phyloP scores from a whole-genome alignment of 1,140 invertebrate species.

The Drusus annulatus region DNA sequence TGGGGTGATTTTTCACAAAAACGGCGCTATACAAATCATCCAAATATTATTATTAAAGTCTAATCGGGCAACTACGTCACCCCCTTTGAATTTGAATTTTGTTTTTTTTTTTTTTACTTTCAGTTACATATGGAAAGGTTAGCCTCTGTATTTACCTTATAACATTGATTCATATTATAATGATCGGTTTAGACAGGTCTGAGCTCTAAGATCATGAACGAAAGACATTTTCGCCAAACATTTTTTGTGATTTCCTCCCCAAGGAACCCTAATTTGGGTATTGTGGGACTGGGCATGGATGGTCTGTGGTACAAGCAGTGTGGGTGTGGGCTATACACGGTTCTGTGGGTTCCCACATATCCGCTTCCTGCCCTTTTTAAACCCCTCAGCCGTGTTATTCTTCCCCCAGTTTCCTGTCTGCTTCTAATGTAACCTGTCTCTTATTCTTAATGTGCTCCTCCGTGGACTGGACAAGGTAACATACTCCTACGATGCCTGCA shows the following conservation, averaged over 20 bases:
- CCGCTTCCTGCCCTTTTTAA: slow-evolving; percentile 32
- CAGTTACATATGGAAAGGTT: too few relatives aligned
- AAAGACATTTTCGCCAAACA: slow-evolving; percentile 6
- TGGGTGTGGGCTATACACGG: neutral
- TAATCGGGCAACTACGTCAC: too few relatives aligned
- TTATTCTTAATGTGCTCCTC: neutral
- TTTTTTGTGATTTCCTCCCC: slow-evolving; percentile 17
- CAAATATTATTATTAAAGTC: too few relatives aligned
- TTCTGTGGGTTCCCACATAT: slow-evolving; percentile 37
- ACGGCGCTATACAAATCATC: too few relatives aligned
- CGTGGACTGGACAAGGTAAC: neutral
- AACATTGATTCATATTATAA: too few relatives aligned
- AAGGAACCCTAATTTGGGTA: too few relatives aligned
- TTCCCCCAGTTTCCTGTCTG: neutral
- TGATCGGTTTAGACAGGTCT: neutral
- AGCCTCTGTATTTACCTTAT: too few relatives aligned
- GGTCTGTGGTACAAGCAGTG: too few relatives aligned
- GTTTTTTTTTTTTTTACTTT: too few relatives aligned
- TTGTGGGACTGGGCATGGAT: too few relatives aligned
- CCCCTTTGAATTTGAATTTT: too few relatives aligned
- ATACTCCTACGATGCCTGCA: neutral
- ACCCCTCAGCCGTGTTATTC: slow-evolving; percentile 12
- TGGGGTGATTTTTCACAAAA: too few relatives aligned
- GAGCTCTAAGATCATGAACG: neutral
- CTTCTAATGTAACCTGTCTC: neutral